Conservation (phyloP, 1,140 invertebrate genomes). For the Drosophila funebris region DNA sequence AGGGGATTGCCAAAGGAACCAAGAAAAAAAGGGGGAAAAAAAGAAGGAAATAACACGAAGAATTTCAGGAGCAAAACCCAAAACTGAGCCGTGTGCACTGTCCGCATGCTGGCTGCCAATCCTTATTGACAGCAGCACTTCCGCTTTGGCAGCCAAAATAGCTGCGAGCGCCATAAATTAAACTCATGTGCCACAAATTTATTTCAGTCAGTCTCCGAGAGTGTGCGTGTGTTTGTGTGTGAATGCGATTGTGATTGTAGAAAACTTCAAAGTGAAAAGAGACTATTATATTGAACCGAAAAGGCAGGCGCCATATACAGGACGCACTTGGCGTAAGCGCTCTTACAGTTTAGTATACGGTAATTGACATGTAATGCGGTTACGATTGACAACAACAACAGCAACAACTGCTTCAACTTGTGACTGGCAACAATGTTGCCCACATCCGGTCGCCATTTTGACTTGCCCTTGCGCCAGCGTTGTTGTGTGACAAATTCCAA, state of each 20-base stretch:
- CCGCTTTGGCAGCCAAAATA: conserved; percentile 80
- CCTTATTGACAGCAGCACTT: conserved; percentile 80
- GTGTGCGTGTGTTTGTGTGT: conserved; percentile 7
- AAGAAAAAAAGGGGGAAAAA: conserved; percentile 9
- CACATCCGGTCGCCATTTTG: conserved; percentile 73
- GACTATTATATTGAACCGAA: conserved; percentile 43
- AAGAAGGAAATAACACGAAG: conserved; percentile 2
- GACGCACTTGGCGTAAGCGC: conserved; percentile 70
- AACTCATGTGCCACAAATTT: conserved; percentile 76
- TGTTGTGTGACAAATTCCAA: conserved; percentile 64
- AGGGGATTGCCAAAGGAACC: conserved; percentile 29
- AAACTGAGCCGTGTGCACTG: conserved; percentile 17
- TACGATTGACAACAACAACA: conserved; percentile 76
- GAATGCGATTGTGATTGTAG: conserved; percentile 14
- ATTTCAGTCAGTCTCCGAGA: conserved; percentile 20
- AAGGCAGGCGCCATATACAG: conserved; percentile 41
- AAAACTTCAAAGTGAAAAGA: conserved; percentile 49
- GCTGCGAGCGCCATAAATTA: conserved; percentile 78
- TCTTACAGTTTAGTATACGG: conserved; percentile 75
- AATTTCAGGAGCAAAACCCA: conserved; percentile 14
- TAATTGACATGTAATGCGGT: conserved; percentile 82
- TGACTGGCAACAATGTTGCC: conserved; percentile 71
- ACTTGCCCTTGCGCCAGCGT: conserved; percentile 31
- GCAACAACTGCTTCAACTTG: conserved; percentile 26
- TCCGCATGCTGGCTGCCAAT: conserved; percentile 76